Evolutionary conservation across 2,113 vertebrate species (phyloP).

Genomic region (Ascaphus truei): DNA sequence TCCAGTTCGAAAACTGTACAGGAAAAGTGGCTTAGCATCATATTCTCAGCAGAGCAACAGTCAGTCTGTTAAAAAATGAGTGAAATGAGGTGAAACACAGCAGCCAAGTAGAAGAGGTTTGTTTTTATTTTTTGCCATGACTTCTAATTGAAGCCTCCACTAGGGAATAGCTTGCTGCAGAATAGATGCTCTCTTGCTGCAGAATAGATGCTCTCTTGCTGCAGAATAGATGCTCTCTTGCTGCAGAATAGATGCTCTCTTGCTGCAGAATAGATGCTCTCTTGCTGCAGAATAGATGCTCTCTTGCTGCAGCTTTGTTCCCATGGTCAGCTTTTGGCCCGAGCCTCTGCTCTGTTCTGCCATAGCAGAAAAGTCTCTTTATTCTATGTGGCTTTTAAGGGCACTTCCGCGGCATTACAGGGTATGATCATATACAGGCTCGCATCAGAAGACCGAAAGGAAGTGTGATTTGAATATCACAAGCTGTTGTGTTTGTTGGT

Average conservation of each 20-base stretch:
- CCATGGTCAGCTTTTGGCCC: background rate
- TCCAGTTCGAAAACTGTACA: slow-evolving; percentile 62
- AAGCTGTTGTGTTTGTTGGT: background rate
- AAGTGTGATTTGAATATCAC: slow-evolving; percentile 31
- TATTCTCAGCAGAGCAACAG: slow-evolving; percentile 57
- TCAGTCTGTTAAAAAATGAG: slow-evolving; percentile 45
- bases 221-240: too few species aligned
- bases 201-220: too few species aligned
- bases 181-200: too few species aligned
- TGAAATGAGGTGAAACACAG: slow-evolving; percentile 54
- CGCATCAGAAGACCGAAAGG: background rate
- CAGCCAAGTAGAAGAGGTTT: slow-evolving; percentile 32
- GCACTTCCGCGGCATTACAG: slow-evolving; percentile 38
- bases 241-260: too few species aligned
- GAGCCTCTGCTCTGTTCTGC: background rate
- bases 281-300: too few species aligned
- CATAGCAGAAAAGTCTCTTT: slow-evolving; percentile 28
- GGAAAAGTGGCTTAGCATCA: slow-evolving; percentile 64
- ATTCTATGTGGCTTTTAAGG: slow-evolving; percentile 39
- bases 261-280: too few species aligned
- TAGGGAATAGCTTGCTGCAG: too few species aligned
- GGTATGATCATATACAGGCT: background rate
- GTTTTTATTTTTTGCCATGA: too few species aligned
- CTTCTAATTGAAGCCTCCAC: too few species aligned
- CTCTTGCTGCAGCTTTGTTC: background rate